Base-by-base conservation (phyloP, 1,140 invertebrate species). In the Ips typographus region DNA sequence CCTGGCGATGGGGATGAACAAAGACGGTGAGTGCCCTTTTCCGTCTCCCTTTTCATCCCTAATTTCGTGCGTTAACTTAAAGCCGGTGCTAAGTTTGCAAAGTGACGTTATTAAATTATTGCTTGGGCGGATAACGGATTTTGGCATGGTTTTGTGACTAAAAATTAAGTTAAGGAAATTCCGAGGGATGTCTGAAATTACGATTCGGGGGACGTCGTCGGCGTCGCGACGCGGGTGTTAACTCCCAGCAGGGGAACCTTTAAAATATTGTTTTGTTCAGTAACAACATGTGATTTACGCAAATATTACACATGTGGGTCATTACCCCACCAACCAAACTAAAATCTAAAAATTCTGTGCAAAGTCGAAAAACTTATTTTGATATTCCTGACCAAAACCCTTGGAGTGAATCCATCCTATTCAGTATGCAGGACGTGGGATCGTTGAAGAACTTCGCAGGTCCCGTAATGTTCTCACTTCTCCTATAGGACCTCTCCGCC, bases 1-100 rank as follows among this genome's bases (percentile, higher is more conserved):
- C 81, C 86, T 99, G 49, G 88, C 94, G 68, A 98, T 98, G 94
- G 98, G 98, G 64, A 99, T 99, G 98, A 99, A 99, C 81, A 99
- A 99, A 87, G 97, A 99, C 84, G 97, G 97, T 99, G 83, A 91
- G 93, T 87, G 22, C 22, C 22, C 22, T 22, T 22, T 22, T 22
- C 67, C 51, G 22, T 68, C 58, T 53, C 47, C 42, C 38, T 52
- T 58, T 49, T 53, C 56, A 61, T 58, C 68, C 58, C 40, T 62
- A 70, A 70, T 63, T 69, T 70, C 56, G 1, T 43, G 53, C 64
- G 58, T 65, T 58, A 65, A 65, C 64, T 65, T 58, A 65, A 65
- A 65, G 52, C 64, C 64, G 41, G 8, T 41, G 55, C 64, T 58
- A 65, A 65, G 64, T 65, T 65, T 65, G 64, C 40, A 56, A 65